Evolutionary conservation across 2,113 vertebrate species (phyloP), one percentile per base, ranked within the genome.

Genomic region (Pterocles orientalis): DNA sequence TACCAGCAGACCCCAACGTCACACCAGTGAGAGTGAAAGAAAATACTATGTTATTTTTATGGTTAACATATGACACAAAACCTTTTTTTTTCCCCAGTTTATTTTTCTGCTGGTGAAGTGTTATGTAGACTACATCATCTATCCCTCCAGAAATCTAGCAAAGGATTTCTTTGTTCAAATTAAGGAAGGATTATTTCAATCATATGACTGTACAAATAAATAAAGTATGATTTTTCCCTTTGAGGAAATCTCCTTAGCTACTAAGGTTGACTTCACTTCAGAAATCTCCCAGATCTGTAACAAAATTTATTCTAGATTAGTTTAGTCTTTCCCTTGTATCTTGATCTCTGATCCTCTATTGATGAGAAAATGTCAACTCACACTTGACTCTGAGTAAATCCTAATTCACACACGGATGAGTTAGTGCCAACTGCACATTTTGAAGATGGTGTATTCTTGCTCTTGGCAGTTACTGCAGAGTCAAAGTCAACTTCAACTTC

Each of bases 61-160:
- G 60, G 9, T 2, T 62, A 14, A 43, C 36, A 61, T 72, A 26
- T 28, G 4, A 64, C 43, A 79, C 7, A 0, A 26, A 64, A 34
- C 1, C 9, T 43, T 19, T 31, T 53, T 0, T 2, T 0, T 2
- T 3, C 4, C 24, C 3, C 13, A 10, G 18, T 61, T 73, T 8
- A 25, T 57, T 66, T 88, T 79, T 26, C 28, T 60, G 9, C 54
- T 62, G 16, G 12, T 29, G 19, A 87, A 75, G 7, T 48, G 8
- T 73, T 53, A 36, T 3, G 1, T 19, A 31, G 33, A 62, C 47
- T 66, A 26, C 9, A 50, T 77, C 11, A 31, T 75, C 25, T 51
- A 26, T 34, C 3, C 15, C 25, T 11, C 9, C 14, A 62, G 19
- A 17, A 87, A 43, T 56, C n/a, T 39, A 60, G 11, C 29, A 56